Conservation (phyloP, 2,113 vertebrate species). For the Oenanthe oenanthe region DNA sequence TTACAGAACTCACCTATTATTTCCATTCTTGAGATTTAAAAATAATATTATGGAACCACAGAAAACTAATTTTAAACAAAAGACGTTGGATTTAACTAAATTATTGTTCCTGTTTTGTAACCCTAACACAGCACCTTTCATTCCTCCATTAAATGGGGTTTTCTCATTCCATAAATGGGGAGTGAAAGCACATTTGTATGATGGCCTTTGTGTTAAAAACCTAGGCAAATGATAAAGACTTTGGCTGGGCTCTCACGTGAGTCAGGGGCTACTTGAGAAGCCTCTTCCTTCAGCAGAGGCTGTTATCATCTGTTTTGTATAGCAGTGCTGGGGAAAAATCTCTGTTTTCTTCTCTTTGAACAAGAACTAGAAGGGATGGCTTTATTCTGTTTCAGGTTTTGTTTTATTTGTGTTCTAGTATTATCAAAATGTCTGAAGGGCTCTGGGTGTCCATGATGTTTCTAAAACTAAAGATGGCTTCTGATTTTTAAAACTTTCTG, state of each 20-base stretch:
- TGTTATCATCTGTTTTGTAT: background rate
- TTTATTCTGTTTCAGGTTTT: background rate
- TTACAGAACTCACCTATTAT: background rate
- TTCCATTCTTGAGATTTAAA: background rate
- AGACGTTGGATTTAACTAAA: background rate
- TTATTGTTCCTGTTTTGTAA: background rate
- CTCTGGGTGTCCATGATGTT: background rate
- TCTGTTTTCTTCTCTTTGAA: slow-evolving; percentile 19
- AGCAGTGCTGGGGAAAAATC: background rate
- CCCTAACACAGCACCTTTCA: background rate
- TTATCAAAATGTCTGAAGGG: background rate
- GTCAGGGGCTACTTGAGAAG: background rate
- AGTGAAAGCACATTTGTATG: background rate
- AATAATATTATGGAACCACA: background rate
- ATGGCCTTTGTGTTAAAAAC: background rate
- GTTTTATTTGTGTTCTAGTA: background rate
- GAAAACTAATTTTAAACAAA: slow-evolving; percentile 35
- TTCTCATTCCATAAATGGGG: background rate
- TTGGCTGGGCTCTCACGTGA: background rate
- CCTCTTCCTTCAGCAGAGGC: background rate
- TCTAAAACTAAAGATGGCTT: background rate
- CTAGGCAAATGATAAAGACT: background rate
- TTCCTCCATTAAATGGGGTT: background rate
- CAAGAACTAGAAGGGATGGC: background rate
- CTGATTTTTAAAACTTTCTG: background rate